phyloP scores from a whole-genome alignment of 2,113 vertebrate genomes.

The Hemicordylus capensis region DNA sequence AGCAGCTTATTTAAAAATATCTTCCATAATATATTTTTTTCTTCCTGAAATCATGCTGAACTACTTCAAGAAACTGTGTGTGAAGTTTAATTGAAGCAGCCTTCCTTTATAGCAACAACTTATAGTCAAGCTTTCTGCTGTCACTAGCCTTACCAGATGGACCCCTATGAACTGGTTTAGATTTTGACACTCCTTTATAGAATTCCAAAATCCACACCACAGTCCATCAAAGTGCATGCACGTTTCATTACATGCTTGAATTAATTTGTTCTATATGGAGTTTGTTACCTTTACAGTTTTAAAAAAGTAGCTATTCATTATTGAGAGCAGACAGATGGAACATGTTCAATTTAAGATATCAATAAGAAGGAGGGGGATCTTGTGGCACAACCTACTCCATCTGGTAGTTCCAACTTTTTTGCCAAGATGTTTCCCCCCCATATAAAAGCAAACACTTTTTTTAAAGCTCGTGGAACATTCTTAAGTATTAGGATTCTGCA shows the following conservation, averaged over 20 bases:
- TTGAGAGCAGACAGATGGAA: constrained; percentile 82
- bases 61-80: constrained; percentile 28
- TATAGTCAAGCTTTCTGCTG: constrained; percentile 45
- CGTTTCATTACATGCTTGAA: constrained; percentile 82
- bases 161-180: constrained; percentile 49
- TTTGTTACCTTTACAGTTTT: constrained; percentile 81
- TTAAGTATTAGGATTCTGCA: constrained; percentile 70
- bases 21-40: constrained; percentile 20
- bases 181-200: constrained; percentile 54
- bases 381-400: constrained; percentile 79
- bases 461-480: constrained; percentile 77
- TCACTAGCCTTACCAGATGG: constrained; percentile 58
- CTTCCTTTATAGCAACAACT: not conserved
- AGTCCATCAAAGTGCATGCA: constrained; percentile 44
- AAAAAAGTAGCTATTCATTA: constrained; percentile 78
- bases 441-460: constrained; percentile 79
- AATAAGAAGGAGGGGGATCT: constrained; percentile 71
- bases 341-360: constrained; percentile 81
- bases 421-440: constrained; percentile 78
- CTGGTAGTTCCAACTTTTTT: constrained; percentile 78
- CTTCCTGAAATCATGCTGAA: not conserved
- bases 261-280: constrained; percentile 81
- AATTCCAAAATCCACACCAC: constrained; percentile 53
- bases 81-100: not conserved
- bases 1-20: constrained; percentile 45